These are phyloP conservation scores for Ethmia dodecea DNA, from an alignment of 2,888 invertebrate genomes.

Conservation along the genomic window DNA sequence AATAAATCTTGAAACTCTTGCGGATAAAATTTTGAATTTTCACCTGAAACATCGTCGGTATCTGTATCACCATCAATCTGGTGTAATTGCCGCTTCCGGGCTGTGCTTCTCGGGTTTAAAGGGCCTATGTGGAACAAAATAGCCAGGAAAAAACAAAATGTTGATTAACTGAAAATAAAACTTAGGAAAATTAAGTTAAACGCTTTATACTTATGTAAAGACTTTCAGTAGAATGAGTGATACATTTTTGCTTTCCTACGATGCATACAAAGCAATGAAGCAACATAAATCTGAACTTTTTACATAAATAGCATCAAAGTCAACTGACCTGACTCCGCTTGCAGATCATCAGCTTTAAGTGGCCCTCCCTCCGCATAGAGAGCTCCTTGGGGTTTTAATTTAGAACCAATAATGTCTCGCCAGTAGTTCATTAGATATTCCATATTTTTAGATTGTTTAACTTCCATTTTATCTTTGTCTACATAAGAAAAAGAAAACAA, in stretches of 20 bases:
- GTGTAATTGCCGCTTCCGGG: constrained; percentile 33
- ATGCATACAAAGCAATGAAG: constrained; percentile 54
- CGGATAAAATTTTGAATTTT: constrained; percentile 66
- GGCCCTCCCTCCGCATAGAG: constrained; percentile 68
- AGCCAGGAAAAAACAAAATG: constrained; percentile 31
- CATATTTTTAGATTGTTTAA: constrained; percentile 55
- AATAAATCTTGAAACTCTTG: constrained; percentile 78
- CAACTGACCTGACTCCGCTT: constrained; percentile 42
- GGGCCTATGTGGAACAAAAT: constrained; percentile 39
- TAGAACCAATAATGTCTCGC: constrained; percentile 50
- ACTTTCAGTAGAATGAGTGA: constrained; percentile 39
- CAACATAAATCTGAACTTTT: constrained; percentile 49
- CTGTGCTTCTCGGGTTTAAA: constrained; percentile 29
- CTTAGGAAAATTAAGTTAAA: constrained; percentile 31
- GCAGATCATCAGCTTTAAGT: constrained; percentile 51
- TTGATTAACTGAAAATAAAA: constrained; percentile 35
- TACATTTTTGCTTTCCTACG: constrained; percentile 44
- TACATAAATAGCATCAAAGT: constrained; percentile 20
- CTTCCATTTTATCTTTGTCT: constrained; percentile 9
- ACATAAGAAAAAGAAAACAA: not conserved
- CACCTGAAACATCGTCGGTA: constrained; percentile 73
- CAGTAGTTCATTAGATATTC: constrained; percentile 63
- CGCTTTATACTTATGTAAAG: constrained; percentile 25
- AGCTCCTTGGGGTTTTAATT: constrained; percentile 46
- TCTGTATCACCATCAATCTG: constrained; percentile 49